Percentiles rank a stretch among this genome's conserved stretches.
Evolutionary conservation across 2,113 vertebrate species (phyloP).

Genomic region (Corynorhinus townsendii): DNA sequence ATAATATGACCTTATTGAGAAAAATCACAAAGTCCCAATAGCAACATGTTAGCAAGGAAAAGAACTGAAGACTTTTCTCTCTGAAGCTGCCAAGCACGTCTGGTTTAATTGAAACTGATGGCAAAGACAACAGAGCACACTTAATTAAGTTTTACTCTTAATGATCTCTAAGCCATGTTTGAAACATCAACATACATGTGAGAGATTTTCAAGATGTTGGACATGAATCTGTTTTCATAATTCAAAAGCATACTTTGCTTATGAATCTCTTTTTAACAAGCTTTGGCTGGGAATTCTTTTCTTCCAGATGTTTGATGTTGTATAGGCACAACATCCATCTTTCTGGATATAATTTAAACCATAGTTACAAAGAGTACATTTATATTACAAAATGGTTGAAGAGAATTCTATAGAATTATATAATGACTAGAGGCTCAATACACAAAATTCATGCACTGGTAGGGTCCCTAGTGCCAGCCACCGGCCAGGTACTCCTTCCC

Average conservation of each 20-base stretch:
- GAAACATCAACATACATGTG: conserved; percentile 51
- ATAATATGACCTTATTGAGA: neutral
- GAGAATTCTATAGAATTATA: neutral
- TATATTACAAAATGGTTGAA: conserved; percentile 12
- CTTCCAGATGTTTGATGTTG: conserved; percentile 39
- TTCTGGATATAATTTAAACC: conserved; percentile 9
- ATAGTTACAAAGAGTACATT: neutral
- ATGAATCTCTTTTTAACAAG: conserved; percentile 43
- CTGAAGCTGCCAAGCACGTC: neutral
- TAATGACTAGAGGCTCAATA: neutral
- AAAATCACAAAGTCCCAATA: neutral
- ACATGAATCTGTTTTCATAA: conserved; percentile 38
- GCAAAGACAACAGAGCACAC: conserved; percentile 39
- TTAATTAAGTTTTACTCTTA: conserved; percentile 60
- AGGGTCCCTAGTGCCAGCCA: no score
- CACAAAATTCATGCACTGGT: no score
- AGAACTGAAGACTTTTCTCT: neutral
- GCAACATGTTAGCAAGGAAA: neutral
- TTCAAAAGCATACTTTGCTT: conserved; percentile 42
- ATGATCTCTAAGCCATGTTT: conserved; percentile 15
- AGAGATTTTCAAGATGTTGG: conserved; percentile 36
- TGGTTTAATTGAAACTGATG: conserved; percentile 38
- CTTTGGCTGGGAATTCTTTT: conserved; percentile 14
- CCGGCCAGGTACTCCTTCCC: no score
- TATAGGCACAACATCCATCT: neutral